Evolutionary conservation across 2,888 invertebrate species (phyloP).

Genomic region (Eupithecia dodoneata): DNA sequence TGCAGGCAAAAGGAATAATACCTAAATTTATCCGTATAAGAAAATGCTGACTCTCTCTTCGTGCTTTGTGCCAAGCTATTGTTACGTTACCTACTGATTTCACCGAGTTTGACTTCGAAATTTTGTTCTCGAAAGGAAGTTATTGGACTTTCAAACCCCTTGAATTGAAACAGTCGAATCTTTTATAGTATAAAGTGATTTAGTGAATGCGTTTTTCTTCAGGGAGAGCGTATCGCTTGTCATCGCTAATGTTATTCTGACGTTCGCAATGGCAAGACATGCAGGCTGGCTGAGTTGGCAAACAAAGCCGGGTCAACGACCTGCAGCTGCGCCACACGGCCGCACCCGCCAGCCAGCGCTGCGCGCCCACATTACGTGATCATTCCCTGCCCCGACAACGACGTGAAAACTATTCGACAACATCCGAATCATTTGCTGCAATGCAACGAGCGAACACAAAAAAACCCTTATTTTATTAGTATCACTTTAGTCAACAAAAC

Average conservation of each 20-base stretch:
- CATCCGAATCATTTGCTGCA: conserved; percentile 16
- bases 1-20: conserved; percentile 26
- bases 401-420: conserved; percentile 24
- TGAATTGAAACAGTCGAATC: background rate
- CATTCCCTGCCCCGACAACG: conserved; percentile 36
- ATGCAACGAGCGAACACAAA: background rate
- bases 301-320: conserved; percentile 83
- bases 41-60: conserved; percentile 61
- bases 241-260: conserved; percentile 72
- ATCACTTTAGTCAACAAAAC: background rate
- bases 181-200: background rate
- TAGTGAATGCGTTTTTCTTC: conserved; percentile 29
- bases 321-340: conserved; percentile 58
- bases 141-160: background rate
- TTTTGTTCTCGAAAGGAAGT: background rate
- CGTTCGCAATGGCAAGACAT: conserved; percentile 56
- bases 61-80: conserved; percentile 60
- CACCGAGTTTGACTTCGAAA: conserved; percentile 46
- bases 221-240: conserved; percentile 55
- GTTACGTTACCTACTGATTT: conserved; percentile 55
- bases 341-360: conserved; percentile 70
- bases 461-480: background rate
- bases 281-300: conserved; percentile 82
- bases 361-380: conserved; percentile 57
- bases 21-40: conserved; percentile 18